These are phyloP conservation scores for Montipora cactus DNA, from an alignment of 64 coral and sea anemone genomes.

Conservation along the genomic window DNA sequence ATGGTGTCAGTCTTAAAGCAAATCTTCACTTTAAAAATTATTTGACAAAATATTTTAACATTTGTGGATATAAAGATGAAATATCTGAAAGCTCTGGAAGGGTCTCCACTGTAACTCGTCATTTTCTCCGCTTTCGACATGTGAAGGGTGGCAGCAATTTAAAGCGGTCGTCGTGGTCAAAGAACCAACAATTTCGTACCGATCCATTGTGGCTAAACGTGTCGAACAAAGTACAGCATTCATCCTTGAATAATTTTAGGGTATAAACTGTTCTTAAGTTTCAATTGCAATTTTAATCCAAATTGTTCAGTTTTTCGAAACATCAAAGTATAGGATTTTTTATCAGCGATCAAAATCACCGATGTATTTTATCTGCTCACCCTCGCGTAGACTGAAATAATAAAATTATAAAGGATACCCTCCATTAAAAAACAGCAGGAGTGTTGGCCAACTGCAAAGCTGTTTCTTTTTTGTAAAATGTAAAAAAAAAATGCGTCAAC, in stretches of 20 bases:
- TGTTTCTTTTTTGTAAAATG: neutral
- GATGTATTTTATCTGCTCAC: constrained; percentile 34
- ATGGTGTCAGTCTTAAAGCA: constrained; percentile 25
- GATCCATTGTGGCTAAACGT: neutral
- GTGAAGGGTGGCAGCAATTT: neutral
- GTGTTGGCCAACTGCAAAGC: constrained; percentile 12
- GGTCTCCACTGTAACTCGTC: neutral
- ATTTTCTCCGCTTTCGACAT: constrained; percentile 6
- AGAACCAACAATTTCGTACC: neutral
- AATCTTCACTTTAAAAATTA: neutral
- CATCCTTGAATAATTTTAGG: neutral
- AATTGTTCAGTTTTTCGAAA: neutral
- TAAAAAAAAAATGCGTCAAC: constrained; percentile 4
- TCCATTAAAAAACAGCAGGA: constrained; percentile 33
- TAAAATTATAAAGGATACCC: constrained; percentile 35
- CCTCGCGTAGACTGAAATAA: constrained; percentile 28
- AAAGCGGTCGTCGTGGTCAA: neutral
- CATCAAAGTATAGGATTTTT: neutral
- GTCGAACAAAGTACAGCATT: neutral
- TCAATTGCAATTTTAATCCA: neutral
- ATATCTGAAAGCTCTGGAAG: neutral
- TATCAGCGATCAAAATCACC: neutral
- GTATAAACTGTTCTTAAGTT: no score
- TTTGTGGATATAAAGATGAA: neutral
- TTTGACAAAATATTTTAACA: neutral